Evolutionary conservation across 2,888 invertebrate species (phyloP).

Genomic region (Melieria picta): DNA sequence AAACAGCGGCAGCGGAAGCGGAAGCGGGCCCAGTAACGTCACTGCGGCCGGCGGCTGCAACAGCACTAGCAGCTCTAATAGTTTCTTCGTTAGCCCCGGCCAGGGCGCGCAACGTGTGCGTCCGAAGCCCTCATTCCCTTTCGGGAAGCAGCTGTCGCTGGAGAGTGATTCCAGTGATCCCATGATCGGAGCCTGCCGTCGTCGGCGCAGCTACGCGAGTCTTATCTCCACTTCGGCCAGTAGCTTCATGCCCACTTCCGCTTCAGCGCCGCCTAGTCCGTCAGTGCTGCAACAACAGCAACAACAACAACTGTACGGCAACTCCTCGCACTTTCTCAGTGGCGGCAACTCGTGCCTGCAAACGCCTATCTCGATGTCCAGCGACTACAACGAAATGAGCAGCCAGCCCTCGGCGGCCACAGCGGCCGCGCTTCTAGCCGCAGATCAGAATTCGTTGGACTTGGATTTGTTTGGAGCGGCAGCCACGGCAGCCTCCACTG

Average conservation of each 20-base stretch:
- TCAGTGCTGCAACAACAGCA: slow-evolving; percentile 57
- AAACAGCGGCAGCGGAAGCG: slow-evolving; percentile 40
- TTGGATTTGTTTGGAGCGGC: slow-evolving; percentile 55
- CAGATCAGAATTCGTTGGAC: slow-evolving; percentile 61
- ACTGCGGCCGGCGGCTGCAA: background rate
- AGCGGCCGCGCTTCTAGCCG: slow-evolving; percentile 40
- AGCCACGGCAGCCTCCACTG: slow-evolving; percentile 2
- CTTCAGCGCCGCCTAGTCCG: slow-evolving; percentile 77
- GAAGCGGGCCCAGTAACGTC: background rate
- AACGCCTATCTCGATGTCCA: background rate
- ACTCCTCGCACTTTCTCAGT: background rate
- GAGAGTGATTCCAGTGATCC: slow-evolving; percentile 53
- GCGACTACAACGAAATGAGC: slow-evolving; percentile 21
- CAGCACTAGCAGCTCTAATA: background rate
- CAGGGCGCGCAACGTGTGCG: slow-evolving; percentile 57
- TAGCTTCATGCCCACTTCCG: slow-evolving; percentile 53
- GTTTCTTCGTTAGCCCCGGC: slow-evolving; percentile 16
- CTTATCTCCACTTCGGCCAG: slow-evolving; percentile 22
- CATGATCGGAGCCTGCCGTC: slow-evolving; percentile 60
- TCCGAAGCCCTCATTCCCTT: slow-evolving; percentile 66
- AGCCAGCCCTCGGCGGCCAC: slow-evolving; percentile 37
- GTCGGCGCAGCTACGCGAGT: slow-evolving; percentile 54
- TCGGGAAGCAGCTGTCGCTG: slow-evolving; percentile 61
- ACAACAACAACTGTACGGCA: slow-evolving; percentile 41
- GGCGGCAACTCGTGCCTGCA: background rate